Base-by-base conservation (phyloP, 1,140 invertebrate species). In the Eubasilissa regina region DNA sequence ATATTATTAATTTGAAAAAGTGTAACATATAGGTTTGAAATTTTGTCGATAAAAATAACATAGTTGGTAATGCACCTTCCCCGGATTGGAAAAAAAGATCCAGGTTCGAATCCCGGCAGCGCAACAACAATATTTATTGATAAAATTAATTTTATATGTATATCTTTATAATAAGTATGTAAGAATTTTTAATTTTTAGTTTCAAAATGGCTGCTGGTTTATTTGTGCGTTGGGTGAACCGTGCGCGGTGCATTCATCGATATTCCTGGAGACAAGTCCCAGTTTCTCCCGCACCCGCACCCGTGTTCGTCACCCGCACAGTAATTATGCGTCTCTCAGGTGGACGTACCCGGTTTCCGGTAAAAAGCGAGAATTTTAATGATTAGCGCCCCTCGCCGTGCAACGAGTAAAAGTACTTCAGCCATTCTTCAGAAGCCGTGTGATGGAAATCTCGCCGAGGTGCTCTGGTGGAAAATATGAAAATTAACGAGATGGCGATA, bases 271-370 rank as follows among this genome's bases (percentile, higher is more conserved):
- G 48, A 51, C 11, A 13, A 19, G 55, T 64, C 25, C 60, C n/a
- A 25, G 19, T 64, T 25, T 11, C 60, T n/a, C 60, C 13, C 44
- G 8, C 62, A 15, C 12, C 43, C 62, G 62, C 43, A 12, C 43
- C 43, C 62, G n/a, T 15, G 13, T 15, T 62, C 15, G 35, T 15
- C 43, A 17, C 43, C 11, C 62, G 15, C 60, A 43, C 64, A 68
- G n/a, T 68, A 19, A 68, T 68, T 68, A 47, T 48, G 64, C 64
- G 64, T 17, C 15, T 68, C 64, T 68, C 64, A 17, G 64, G 62
- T 66, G 44, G 43, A 11, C 13, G 44, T 48, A 35, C 58, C 12
- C 19, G 19, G 44, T 45, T 68, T 68, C 43, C 64, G 43, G 43
- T 68, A 47, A 68, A 68, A 51, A 47, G n/a, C 43, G n/a, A 15